Percentiles rank a stretch among this genome's conserved stretches.
These are phyloP conservation scores for Nannoperca obscura DNA, from an alignment of 2,797 vertebrate genomes.

Conservation along the genomic window DNA sequence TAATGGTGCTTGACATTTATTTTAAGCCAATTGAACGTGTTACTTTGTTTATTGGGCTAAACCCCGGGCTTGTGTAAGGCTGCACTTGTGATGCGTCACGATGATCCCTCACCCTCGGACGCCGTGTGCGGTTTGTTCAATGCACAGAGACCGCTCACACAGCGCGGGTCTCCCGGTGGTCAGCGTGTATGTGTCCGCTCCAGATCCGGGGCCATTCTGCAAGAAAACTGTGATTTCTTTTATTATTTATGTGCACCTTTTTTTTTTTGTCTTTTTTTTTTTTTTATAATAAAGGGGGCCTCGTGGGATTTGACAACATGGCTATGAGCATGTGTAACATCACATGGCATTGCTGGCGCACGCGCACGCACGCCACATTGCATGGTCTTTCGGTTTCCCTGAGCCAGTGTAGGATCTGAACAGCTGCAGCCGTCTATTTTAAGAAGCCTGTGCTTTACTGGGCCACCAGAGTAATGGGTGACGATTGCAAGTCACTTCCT, in stretches of 20 bases:
- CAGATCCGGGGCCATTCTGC: not conserved
- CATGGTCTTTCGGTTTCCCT: slow-evolving; percentile 56
- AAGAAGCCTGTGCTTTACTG: slow-evolving; percentile 67
- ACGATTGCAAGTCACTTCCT: slow-evolving; percentile 65
- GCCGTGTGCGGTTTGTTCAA: slow-evolving; percentile 5
- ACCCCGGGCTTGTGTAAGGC: slow-evolving; percentile 65
- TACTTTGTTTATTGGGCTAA: slow-evolving; percentile 63
- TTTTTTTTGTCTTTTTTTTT: no score
- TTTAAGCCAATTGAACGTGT: slow-evolving; percentile 78
- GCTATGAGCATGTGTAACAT: slow-evolving; percentile 30
- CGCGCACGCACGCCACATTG: slow-evolving; percentile 23
- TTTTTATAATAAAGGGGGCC: not conserved
- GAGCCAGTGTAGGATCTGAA: slow-evolving; percentile 77
- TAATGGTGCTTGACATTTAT: slow-evolving; percentile 68
- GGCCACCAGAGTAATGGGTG: slow-evolving; percentile 70
- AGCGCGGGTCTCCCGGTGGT: slow-evolving; percentile 26
- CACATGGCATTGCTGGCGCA: slow-evolving; percentile 40
- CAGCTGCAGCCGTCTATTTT: slow-evolving; percentile 84
- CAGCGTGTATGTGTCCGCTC: slow-evolving; percentile 7
- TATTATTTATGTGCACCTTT: slow-evolving; percentile 20
- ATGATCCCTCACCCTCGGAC: slow-evolving; percentile 56
- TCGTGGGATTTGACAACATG: slow-evolving; percentile 20
- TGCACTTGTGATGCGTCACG: slow-evolving; percentile 75
- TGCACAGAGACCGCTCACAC: slow-evolving; percentile 25
- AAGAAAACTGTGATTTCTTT: not conserved